These are phyloP conservation scores for Latrodectus hesperus DNA, from an alignment of 2,888 invertebrate species.

Conservation along the genomic window DNA sequence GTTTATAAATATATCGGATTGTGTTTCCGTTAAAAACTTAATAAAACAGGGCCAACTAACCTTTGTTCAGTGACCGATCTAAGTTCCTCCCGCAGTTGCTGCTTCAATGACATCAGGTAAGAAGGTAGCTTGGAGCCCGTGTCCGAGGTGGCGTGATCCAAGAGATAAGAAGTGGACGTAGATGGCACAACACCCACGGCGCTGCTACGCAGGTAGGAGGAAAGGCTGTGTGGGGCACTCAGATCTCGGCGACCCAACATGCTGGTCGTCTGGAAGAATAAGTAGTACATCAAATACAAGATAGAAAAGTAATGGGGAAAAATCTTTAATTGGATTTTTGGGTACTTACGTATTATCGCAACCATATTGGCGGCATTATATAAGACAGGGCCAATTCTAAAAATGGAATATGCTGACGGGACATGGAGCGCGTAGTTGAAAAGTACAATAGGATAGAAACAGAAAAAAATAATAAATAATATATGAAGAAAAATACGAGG, in stretches of 20 bases:
- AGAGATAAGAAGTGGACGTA: constrained; percentile 54
- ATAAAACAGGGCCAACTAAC: neutral
- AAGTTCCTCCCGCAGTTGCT: constrained; percentile 73
- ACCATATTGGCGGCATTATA: too few species aligned
- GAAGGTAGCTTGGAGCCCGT: constrained; percentile 70
- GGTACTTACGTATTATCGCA: too few species aligned
- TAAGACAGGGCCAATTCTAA: too few species aligned
- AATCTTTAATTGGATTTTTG: too few species aligned
- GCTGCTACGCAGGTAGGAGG: constrained; percentile 62
- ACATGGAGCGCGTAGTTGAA: too few species aligned
- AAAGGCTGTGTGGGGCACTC: constrained; percentile 72
- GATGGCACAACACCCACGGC: constrained; percentile 21
- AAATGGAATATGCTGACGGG: too few species aligned
- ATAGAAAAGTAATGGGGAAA: too few species aligned
- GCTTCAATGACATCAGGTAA: constrained; percentile 73
- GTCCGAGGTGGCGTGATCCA: constrained; percentile 27
- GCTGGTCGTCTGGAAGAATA: constrained; percentile 30
- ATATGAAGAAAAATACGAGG: too few species aligned
- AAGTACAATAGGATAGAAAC: too few species aligned
- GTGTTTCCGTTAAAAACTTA: too few species aligned
- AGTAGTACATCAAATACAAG: neutral
- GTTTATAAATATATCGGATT: too few species aligned
- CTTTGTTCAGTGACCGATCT: constrained; percentile 71
- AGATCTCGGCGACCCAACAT: constrained; percentile 71
- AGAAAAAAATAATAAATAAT: too few species aligned